These are phyloP conservation scores for Ascaphus truei DNA, from an alignment of 2,113 vertebrate genomes.

Conservation along the genomic window DNA sequence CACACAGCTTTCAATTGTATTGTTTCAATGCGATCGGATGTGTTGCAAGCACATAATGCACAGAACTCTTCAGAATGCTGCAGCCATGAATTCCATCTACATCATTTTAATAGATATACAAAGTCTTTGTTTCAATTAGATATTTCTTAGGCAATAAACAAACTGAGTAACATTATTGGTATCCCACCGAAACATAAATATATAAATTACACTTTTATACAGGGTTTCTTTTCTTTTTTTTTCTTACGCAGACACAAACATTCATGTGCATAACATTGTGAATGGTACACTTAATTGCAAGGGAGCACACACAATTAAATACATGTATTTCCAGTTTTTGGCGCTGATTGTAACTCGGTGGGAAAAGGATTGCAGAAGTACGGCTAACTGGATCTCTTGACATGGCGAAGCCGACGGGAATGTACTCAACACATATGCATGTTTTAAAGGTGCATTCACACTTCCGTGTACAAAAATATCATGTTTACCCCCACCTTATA, in stretches of 20 bases:
- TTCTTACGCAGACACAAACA: slow-evolving; percentile 55
- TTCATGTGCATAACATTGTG: slow-evolving; percentile 52
- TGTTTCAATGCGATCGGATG: slow-evolving; percentile 8
- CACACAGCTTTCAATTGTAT: slow-evolving; percentile 4
- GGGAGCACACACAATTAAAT: slow-evolving; percentile 51
- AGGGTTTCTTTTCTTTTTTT: slow-evolving; percentile 38
- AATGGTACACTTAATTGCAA: slow-evolving; percentile 51
- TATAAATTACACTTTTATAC: slow-evolving; percentile 58
- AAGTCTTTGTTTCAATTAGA: slow-evolving; percentile 43
- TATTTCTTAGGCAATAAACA: slow-evolving; percentile 40
- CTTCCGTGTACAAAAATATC: no score
- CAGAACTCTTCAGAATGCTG: slow-evolving; percentile 13
- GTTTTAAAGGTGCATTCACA: background rate
- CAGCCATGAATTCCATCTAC: slow-evolving; percentile 38
- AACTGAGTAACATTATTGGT: slow-evolving; percentile 47
- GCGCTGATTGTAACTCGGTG: slow-evolving; percentile 50
- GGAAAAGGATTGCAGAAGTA: slow-evolving; percentile 48
- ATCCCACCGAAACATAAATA: slow-evolving; percentile 57
- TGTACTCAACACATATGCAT: background rate
- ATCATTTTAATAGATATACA: slow-evolving; percentile 47
- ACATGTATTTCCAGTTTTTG: slow-evolving; percentile 52
- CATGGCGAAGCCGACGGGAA: slow-evolving; percentile 33
- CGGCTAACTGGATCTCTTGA: slow-evolving; percentile 44
- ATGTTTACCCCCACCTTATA: no score
- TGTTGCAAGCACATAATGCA: slow-evolving; percentile 13